These are phyloP conservation scores for Nettapus auritus DNA, from an alignment of 2,113 vertebrate genomes.

Conservation along the genomic window DNA sequence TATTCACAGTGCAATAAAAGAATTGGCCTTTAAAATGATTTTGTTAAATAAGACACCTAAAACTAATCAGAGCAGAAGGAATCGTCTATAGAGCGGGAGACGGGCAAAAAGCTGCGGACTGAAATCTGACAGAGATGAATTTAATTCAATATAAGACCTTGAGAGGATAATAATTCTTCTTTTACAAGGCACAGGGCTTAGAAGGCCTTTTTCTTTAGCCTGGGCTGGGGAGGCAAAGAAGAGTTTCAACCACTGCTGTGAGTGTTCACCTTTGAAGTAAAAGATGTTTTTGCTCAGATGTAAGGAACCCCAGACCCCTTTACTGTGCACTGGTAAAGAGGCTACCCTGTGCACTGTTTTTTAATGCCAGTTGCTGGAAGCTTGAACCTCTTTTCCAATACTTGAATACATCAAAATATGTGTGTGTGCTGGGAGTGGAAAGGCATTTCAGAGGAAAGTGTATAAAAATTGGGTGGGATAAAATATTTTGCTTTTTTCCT, in stretches of 20 bases:
- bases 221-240: neutral
- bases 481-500: neutral
- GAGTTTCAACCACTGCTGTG: neutral
- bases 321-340: too few species aligned
- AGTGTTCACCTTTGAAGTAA: neutral
- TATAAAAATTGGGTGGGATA: neutral
- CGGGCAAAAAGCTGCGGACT: neutral
- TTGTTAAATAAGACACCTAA: conserved; percentile 28
- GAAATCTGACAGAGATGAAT: neutral
- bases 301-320: neutral
- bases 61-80: conserved; percentile 45
- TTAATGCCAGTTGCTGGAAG: neutral
- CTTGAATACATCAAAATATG: neutral
- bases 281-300: neutral
- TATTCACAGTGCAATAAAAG: neutral
- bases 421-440: neutral
- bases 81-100: neutral
- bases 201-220: neutral
- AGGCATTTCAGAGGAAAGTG: neutral
- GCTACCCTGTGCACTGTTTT: neutral
- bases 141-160: neutral
- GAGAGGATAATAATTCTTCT: neutral
- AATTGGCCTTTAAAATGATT: conserved; percentile 1
- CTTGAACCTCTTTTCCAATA: neutral
- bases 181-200: neutral